Evolutionary conservation across 1,140 invertebrate species (phyloP).

Genomic region (Bombus sibiricus): DNA sequence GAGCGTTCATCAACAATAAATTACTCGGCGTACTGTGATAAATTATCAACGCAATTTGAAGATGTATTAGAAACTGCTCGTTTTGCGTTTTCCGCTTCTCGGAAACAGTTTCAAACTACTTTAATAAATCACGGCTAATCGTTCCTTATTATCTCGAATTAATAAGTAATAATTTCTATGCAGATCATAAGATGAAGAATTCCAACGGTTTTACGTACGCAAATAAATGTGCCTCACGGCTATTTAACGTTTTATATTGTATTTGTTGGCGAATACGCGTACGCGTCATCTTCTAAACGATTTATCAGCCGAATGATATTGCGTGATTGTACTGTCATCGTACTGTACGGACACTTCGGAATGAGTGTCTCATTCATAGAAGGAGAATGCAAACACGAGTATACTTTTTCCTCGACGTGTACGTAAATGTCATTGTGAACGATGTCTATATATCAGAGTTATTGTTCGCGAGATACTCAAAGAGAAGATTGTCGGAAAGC

Average conservation of each 20-base stretch:
- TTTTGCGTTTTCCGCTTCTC: background rate
- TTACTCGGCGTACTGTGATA: no score
- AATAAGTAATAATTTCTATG: background rate
- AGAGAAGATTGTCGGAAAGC: background rate
- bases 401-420: background rate
- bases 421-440: conserved; percentile 12
- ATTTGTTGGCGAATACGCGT: no score
- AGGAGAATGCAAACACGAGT: background rate
- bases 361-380: background rate
- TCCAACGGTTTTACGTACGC: no score
- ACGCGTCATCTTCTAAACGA: background rate
- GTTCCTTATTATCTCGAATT: background rate
- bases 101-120: conserved; percentile 1
- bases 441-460: background rate
- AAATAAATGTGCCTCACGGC: no score
- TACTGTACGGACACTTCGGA: background rate
- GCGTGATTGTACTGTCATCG: background rate
- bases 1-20: no score
- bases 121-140: background rate
- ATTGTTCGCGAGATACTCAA: conserved; percentile 19
- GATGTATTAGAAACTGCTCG: no score
- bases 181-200: no score
- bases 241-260: no score
- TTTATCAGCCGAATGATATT: background rate
- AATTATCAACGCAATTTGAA: no score